Conservation (phyloP, 2,797 vertebrate species). For the Cirrhinus molitorella region DNA sequence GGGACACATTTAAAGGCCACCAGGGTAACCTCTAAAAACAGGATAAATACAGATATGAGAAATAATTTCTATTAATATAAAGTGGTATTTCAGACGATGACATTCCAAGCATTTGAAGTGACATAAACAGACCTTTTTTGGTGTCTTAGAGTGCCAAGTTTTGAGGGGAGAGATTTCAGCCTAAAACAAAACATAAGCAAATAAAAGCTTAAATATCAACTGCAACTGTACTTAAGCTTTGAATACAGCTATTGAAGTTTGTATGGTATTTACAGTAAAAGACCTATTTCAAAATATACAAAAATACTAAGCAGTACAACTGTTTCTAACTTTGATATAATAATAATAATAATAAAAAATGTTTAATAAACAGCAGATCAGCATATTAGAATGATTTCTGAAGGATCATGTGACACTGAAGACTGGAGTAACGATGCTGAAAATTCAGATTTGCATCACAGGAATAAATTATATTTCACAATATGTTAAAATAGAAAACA, state of each 20-base stretch:
- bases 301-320: not conserved
- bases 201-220: not conserved
- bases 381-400: not conserved
- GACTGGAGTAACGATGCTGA: not conserved
- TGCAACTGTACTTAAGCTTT: not conserved
- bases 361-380: not conserved
- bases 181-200: constrained; percentile 14
- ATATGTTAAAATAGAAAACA: not conserved
- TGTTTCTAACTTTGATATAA: not conserved
- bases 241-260: not conserved
- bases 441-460: not conserved
- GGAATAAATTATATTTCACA: not conserved
- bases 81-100: not conserved
- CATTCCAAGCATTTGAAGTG: not conserved
- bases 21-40: constrained; percentile 83
- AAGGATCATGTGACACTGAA: not conserved
- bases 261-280: not conserved
- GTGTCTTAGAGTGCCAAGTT: not conserved
- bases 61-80: not conserved
- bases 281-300: not conserved
- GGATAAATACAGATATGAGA: constrained; percentile 14
- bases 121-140: constrained; percentile 36
- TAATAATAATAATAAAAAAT: not conserved
- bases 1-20: constrained; percentile 90
- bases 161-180: not conserved